Evolutionary conservation across 2,113 vertebrate genomes (phyloP).

Genomic region (Rattus rattus): DNA sequence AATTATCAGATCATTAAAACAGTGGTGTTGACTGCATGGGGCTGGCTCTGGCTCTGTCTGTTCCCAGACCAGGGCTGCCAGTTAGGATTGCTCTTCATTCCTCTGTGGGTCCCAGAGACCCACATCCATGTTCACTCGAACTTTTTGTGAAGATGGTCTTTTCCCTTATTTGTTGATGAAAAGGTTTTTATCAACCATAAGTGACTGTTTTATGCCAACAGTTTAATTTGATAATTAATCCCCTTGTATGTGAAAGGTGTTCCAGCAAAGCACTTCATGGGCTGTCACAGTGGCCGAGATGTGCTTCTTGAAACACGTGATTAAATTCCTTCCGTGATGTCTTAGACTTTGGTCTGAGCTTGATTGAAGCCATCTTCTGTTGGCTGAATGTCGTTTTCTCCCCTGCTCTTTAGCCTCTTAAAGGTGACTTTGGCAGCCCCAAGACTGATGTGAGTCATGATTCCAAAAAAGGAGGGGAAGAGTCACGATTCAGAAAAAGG

Average conservation of each 20-base stretch:
- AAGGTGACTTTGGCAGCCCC: slow-evolving; percentile 14
- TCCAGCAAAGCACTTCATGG: background rate
- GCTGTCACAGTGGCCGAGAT: background rate
- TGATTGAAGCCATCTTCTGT: background rate
- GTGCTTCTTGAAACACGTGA: background rate
- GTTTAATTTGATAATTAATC: background rate
- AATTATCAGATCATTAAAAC: background rate
- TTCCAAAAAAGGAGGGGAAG: slow-evolving; percentile 23
- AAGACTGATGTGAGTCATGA: slow-evolving; percentile 18
- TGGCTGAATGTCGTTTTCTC: background rate
- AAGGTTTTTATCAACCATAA: slow-evolving; percentile 8
- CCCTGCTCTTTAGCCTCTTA: background rate
- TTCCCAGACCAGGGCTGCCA: background rate
- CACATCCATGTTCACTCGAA: background rate
- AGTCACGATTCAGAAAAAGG: slow-evolving; percentile 40
- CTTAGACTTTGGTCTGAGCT: background rate
- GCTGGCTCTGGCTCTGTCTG: background rate
- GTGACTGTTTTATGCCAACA: background rate
- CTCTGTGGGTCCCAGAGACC: background rate
- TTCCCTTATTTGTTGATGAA: background rate
- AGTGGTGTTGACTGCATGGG: background rate
- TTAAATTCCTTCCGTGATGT: slow-evolving; percentile 34
- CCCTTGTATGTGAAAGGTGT: background rate
- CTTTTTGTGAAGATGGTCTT: slow-evolving; percentile 6
- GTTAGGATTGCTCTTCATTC: background rate